These are phyloP conservation scores for Mixornis gularis DNA, from an alignment of 2,113 vertebrate species.

Conservation along the genomic window DNA sequence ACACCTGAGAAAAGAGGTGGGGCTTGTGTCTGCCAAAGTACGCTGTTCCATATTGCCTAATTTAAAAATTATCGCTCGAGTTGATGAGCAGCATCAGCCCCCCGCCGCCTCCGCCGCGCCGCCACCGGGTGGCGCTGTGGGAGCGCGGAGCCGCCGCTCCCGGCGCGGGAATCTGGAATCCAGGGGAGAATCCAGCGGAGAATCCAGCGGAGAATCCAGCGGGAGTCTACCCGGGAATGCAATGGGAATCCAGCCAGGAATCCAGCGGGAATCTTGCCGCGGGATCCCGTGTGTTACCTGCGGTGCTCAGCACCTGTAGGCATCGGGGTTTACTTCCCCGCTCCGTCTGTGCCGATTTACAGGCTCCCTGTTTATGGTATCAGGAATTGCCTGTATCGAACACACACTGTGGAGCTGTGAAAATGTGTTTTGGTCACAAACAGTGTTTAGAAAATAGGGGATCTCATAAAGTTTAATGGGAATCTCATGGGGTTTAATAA, in stretches of 20 bases:
- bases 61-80: neutral
- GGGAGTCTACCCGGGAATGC: neutral
- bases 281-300: neutral
- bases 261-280: neutral
- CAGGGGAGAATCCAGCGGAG: neutral
- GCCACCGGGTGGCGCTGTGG: constrained; percentile 73
- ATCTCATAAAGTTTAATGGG: neutral
- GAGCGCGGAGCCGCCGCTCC: constrained; percentile 33
- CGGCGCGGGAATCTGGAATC: neutral
- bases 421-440: neutral
- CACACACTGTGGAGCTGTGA: accelerated
- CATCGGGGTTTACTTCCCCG: accelerated
- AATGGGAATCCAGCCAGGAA: neutral
- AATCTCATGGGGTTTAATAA: neutral
- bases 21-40: neutral
- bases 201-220: neutral
- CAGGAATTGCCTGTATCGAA: accelerated
- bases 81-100: neutral
- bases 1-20: neutral
- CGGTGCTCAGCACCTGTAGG: neutral
- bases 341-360: accelerated
- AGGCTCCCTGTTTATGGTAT: neutral
- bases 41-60: accelerated
- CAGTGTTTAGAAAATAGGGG: accelerated
- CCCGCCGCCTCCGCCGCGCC: neutral